Conservation (phyloP, 2,113 vertebrate species). For the Pheucticus melanocephalus region DNA sequence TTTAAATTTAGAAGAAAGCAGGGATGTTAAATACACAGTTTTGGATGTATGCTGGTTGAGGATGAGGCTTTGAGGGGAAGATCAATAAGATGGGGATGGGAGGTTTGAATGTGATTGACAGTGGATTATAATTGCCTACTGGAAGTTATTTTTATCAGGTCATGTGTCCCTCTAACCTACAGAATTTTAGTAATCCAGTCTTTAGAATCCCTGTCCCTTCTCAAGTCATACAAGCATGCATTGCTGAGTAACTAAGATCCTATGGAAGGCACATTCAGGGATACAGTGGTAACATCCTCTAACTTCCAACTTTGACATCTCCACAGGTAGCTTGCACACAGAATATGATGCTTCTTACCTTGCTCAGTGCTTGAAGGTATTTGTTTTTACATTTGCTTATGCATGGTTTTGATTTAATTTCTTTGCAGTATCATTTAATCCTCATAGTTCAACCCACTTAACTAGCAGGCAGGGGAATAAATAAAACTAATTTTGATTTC, state of each 20-base stretch:
- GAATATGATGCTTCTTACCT: not conserved
- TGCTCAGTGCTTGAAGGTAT: not conserved
- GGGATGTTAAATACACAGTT: not conserved
- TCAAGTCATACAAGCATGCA: fast-evolving
- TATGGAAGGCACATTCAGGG: not conserved
- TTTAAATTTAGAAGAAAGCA: not conserved
- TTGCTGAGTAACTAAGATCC: not conserved
- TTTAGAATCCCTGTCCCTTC: not conserved
- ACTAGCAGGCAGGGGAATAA: conserved; percentile 26
- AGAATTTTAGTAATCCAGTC: not conserved
- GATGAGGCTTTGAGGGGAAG: not conserved
- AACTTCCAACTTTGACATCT: not conserved
- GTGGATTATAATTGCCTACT: not conserved
- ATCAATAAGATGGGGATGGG: not conserved
- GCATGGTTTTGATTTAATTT: conserved; percentile 15
- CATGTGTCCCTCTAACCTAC: not conserved
- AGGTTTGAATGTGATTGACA: not conserved
- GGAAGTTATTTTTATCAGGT: not conserved
- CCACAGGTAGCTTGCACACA: not conserved
- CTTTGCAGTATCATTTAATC: conserved; percentile 18
- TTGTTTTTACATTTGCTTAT: conserved; percentile 10
- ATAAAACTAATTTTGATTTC: conserved; percentile 5
- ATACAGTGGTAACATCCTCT: not conserved
- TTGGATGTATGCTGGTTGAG: not conserved
- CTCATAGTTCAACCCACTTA: not conserved